Base-by-base conservation (phyloP, 2,113 vertebrate species). In the Cheirogaleus medius region DNA sequence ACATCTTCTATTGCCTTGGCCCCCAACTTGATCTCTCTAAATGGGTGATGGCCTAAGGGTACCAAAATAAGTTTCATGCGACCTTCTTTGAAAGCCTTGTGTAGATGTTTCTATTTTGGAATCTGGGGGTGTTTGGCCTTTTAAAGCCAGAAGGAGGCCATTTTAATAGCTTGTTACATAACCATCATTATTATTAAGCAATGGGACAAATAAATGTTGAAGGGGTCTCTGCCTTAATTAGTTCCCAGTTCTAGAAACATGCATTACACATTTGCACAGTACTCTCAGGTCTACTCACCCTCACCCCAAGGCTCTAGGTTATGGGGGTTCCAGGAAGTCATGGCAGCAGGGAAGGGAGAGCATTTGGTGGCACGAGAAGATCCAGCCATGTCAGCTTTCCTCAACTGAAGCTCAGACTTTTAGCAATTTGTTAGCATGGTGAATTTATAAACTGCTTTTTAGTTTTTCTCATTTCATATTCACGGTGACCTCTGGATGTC, bases 231-330 rank as follows among this genome's bases (percentile, higher is more conserved):
- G 11, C n/a, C 56, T 84, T 74, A 52, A 25, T 37, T 29, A 91
- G n/a, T 56, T 15, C 42, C 37, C 23, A 66, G 18, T 95, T 96
- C 47, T 49, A 96, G 90, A 96, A 97, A 68, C 27, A 82, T 4
- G 15, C 18, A 23, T 78, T 63, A 73, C 7, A 93, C 15, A 87
- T 56, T 5, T 63, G 18, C 34, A 8, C 3, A 7, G 11, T 68
- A 44, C 42, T 89, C 7, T 91, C 76, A 73, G 81, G 47, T 84
- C 82, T 32, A 66, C 20, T 80, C 47, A 84, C 9, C 42, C 66
- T 80, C 73, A 92, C 20, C 13, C 27, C 10, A 63, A 81, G 21
- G 29, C 12, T 27, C 12, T 18, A 39, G n/a, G 23, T 60, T 34
- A 20, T 44, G 8, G 2, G 42, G 78, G 71, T 52, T 25, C 37